Evolutionary conservation across 1,140 invertebrate species (phyloP).

Genomic region (Heliothis subflexa): DNA sequence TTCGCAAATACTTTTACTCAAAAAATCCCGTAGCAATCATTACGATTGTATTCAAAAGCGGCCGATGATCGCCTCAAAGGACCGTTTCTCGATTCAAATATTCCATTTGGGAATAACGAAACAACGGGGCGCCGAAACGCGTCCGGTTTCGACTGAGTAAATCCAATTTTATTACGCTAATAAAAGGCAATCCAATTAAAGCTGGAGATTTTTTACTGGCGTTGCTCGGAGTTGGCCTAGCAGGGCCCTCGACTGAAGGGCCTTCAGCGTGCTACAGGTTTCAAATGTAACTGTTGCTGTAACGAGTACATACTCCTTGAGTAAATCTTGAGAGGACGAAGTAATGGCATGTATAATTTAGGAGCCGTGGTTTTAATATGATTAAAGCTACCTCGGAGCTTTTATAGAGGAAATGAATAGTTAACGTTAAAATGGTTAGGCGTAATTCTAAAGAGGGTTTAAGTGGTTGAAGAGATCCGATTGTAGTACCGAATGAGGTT

Average conservation of each 20-base stretch:
- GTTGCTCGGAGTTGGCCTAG: conserved; percentile 55
- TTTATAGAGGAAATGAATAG: conserved; percentile 36
- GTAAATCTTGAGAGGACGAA: conserved; percentile 34
- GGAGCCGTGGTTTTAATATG: conserved; percentile 41
- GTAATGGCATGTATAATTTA: conserved; percentile 49
- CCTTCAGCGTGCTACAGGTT: conserved; percentile 52
- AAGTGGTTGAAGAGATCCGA: background rate
- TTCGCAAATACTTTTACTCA: conserved; percentile 13
- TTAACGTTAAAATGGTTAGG: conserved; percentile 26
- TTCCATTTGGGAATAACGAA: conserved; percentile 64
- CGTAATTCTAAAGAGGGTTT: conserved; percentile 22
- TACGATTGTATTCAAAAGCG: conserved; percentile 49
- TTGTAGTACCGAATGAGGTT: background rate
- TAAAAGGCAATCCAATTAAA: conserved; percentile 84
- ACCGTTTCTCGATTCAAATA: conserved; percentile 52
- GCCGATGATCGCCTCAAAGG: conserved; percentile 51
- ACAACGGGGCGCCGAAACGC: conserved; percentile 62
- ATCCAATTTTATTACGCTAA: conserved; percentile 83
- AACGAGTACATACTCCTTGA: conserved; percentile 50
- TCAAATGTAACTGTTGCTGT: conserved; percentile 56
- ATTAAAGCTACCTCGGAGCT: conserved; percentile 27
- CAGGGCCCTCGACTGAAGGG: conserved; percentile 64
- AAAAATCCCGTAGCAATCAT: conserved; percentile 41
- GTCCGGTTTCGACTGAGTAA: conserved; percentile 71
- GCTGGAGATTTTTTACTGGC: conserved; percentile 73